These are phyloP conservation scores for Thamnaconus septentrionalis DNA, from an alignment of 2,113 vertebrate species.

Conservation along the genomic window DNA sequence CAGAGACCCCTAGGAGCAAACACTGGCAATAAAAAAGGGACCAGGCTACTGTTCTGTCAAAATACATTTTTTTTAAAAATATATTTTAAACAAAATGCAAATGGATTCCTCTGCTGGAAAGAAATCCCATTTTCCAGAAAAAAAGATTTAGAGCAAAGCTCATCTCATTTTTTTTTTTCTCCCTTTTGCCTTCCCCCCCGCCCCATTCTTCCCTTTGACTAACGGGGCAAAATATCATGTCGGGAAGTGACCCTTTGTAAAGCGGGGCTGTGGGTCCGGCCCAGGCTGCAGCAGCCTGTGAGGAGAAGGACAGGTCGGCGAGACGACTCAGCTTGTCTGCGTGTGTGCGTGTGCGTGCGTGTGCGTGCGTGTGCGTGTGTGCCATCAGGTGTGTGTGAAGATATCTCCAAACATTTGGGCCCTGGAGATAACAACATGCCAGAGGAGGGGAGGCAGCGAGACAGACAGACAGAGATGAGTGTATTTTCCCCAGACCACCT, in stretches of 20 bases:
- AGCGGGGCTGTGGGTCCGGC: constrained; percentile 44
- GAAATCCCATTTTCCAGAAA: constrained; percentile 60
- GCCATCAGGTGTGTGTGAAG: constrained; percentile 74
- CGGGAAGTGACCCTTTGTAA: constrained; percentile 55
- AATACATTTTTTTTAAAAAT: constrained; percentile 24
- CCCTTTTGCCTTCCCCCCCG: constrained; percentile 25
- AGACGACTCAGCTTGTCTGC: constrained; percentile 64
- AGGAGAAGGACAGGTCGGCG: constrained; percentile 59
- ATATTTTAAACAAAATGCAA: constrained; percentile 50
- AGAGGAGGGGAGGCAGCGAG: constrained; percentile 51
- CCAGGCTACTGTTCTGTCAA: background rate
- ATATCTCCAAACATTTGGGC: constrained; percentile 75
- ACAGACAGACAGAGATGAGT: constrained; percentile 63
- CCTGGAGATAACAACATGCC: constrained; percentile 71
- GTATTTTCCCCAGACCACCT: constrained; percentile 69
- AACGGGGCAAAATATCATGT: constrained; percentile 50
- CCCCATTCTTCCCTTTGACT: constrained; percentile 50
- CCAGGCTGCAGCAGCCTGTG: constrained; percentile 61
- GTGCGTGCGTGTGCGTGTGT: no score
- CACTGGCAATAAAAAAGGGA: background rate
- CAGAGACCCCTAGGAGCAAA: background rate
- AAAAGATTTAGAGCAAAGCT: constrained; percentile 42
- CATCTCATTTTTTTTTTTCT: constrained; percentile 3
- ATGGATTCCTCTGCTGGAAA: constrained; percentile 37
- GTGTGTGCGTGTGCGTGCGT: no score